Evolutionary conservation across 1,140 invertebrate genomes (phyloP), one percentile per base, ranked within the genome.

Genomic region (Phymastichus coffea): DNA sequence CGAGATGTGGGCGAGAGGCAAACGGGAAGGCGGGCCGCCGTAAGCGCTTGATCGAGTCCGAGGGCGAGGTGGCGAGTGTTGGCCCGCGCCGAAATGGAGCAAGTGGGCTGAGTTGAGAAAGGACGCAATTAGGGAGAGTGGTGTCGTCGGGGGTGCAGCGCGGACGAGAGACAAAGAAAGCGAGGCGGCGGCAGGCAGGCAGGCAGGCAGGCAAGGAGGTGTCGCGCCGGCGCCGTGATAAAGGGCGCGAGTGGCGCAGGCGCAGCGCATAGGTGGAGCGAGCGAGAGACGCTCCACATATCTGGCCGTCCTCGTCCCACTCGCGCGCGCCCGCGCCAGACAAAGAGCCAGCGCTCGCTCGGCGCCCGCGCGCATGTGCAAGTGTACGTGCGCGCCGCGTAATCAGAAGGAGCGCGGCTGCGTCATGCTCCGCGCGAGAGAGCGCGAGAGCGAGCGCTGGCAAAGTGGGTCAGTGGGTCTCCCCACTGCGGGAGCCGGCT

Each of bases 401-500:
- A 68, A 68, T 51, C 60, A 71, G 71, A 73, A 60, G 66, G 69
- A 70, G 69, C 51, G 71, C 67, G 74, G 73, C 77, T 78, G 76
- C 77, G 78, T 80, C 78, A 79, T 78, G 76, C 78, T 79, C 73
- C 72, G n/a, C n/a, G n/a, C n/a, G n/a, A n/a, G n/a, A n/a, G n/a
- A n/a, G n/a, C n/a, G n/a, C n/a, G n/a, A n/a, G n/a, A n/a, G n/a
- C n/a, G n/a, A n/a, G n/a, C n/a, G n/a, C 71, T 67, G 48, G 66
- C 75, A 66, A 79, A 78, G 71, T 79, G 63, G 76, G 78, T 80
- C 76, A 80, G 76, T 80, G 73, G 78, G 76, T 78, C 78, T 76
- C 76, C 76, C 76, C 76, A 71, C 73, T 62, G 38, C 46, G 33
- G 41, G 58, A 35, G 26, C 40, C 30, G 30, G 41, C 43, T n/a